These are phyloP conservation scores for Ophioderma brevispina DNA, from an alignment of 35 echinoderm and acorn worm species.

Conservation along the genomic window DNA sequence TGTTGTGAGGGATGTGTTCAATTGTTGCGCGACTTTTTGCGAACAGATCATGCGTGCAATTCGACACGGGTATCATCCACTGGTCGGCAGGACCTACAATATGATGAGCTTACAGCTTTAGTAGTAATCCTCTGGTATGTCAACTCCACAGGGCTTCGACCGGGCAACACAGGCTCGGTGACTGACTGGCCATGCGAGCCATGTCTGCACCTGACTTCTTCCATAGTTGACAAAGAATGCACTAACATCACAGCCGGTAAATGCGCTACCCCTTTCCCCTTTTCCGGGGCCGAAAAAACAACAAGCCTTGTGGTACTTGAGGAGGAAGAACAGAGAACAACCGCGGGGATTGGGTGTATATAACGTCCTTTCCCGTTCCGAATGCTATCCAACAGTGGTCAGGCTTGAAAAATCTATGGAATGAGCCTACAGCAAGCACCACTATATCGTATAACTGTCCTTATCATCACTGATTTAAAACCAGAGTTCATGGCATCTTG, in stretches of 20 bases:
- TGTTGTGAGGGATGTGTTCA: not conserved
- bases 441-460: conserved; percentile 66
- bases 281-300: conserved; percentile 50
- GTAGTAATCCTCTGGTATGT: not conserved
- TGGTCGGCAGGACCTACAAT: not conserved
- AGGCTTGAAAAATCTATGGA: not conserved
- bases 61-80: not conserved
- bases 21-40: not conserved
- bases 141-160: conserved; percentile 6
- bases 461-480: conserved; percentile 21
- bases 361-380: conserved; percentile 29
- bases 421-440: conserved; percentile 22
- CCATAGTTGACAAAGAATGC: conserved; percentile 9
- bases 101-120: not conserved
- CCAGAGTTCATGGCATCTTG: conserved; percentile 28
- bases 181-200: not conserved
- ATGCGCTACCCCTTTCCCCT: too few relatives aligned
- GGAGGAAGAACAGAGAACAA: not conserved
- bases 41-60: not conserved
- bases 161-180: not conserved
- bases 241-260: conserved; percentile 43
- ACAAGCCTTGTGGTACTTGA: not conserved
- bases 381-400: conserved; percentile 52
- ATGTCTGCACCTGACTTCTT: conserved; percentile 8
- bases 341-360: conserved; percentile 19